These are phyloP conservation scores for Teleopsis dalmanni DNA, from an alignment of 1,140 invertebrate species.

Conservation along the genomic window DNA sequence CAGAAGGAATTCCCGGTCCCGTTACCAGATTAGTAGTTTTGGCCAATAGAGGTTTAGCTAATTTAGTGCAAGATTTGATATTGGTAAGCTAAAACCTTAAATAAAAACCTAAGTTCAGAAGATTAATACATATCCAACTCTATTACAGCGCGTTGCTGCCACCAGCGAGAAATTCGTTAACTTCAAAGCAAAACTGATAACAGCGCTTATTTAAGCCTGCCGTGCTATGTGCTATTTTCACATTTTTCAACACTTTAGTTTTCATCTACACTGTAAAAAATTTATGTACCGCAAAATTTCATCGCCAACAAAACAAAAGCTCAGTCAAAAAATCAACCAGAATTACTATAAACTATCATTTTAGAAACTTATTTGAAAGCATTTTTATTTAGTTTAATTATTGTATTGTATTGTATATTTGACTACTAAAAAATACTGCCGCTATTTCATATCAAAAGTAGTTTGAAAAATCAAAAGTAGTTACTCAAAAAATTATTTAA, in stretches of 20 bases:
- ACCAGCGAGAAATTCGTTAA: constrained; percentile 82
- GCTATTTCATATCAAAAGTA: no score
- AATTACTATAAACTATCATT: no score
- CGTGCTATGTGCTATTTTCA: background rate
- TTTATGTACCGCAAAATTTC: no score
- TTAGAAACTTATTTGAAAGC: no score
- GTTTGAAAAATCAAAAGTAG: no score
- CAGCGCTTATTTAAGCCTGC: constrained; percentile 66
- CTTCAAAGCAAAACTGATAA: constrained; percentile 82
- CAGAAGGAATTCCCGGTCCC: constrained; percentile 74
- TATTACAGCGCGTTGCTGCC: constrained; percentile 64
- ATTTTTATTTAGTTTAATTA: no score
- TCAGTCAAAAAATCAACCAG: no score
- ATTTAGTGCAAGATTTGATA: constrained; percentile 77
- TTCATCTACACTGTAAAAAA: background rate
- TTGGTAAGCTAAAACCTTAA: constrained; percentile 51
- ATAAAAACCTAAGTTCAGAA: background rate
- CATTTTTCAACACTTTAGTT: background rate
- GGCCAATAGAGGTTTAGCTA: constrained; percentile 73
- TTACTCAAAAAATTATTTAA: no score
- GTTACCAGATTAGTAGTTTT: constrained; percentile 76
- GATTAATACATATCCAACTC: constrained; percentile 14
- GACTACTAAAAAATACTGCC: no score
- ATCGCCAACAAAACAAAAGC: no score
- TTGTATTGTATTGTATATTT: no score